A percentile compares a stretch with the other conserved stretches of the same genome.
phyloP scores from a whole-genome alignment of 1,140 invertebrate species.

The Temnothorax longispinosus region DNA sequence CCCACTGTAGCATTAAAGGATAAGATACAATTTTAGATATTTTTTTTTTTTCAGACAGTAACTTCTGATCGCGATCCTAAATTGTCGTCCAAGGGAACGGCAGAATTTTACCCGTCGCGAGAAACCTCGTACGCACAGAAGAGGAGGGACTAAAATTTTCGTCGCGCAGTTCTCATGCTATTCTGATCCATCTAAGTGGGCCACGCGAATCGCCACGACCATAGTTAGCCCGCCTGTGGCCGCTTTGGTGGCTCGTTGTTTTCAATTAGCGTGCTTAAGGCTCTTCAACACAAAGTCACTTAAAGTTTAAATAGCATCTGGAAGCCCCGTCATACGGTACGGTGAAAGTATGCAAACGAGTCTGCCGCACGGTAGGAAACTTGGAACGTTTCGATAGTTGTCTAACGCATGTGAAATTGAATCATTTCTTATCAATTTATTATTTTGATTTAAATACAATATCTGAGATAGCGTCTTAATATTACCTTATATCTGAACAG shows the following conservation, averaged over 20 bases:
- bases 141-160: slow-evolving; percentile 4
- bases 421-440: slow-evolving; percentile 17
- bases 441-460: background rate
- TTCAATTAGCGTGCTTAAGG: slow-evolving; percentile 53
- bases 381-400: background rate
- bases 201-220: slow-evolving; percentile 30
- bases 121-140: no score
- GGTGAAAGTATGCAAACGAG: slow-evolving; percentile 40
- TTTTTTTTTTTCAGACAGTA: background rate
- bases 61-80: background rate
- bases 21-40: background rate
- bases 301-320: slow-evolving; percentile 56
- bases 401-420: background rate
- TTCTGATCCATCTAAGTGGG: slow-evolving; percentile 48
- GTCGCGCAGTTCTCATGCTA: slow-evolving; percentile 16
- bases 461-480: background rate
- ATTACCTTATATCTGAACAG: background rate
- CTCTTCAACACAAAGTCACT: slow-evolving; percentile 46
- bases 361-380: background rate
- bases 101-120: background rate
- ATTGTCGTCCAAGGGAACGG: background rate
- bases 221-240: slow-evolving; percentile 42
- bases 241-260: slow-evolving; percentile 48
- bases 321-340: background rate
- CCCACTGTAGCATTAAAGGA: background rate